Evolutionary conservation across 2,888 invertebrate species (phyloP), one percentile per base, ranked within the genome.

Genomic region (Chymomyza amoena): DNA sequence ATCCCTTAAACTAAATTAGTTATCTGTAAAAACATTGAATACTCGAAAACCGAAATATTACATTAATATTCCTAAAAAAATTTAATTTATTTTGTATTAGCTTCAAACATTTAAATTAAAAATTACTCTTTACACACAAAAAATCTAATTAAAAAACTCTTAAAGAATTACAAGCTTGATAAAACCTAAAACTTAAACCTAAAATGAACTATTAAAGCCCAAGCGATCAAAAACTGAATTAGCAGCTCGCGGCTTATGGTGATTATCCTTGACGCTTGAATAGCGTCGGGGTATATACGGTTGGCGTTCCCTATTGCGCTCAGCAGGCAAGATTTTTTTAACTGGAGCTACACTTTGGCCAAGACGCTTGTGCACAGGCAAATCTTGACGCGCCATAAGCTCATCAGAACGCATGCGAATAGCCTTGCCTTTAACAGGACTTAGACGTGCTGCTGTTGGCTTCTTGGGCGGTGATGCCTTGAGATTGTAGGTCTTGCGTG

Each of bases 351-450:
- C 18, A 4, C 15, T 18, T 7, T 64, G 66, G 4, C 91, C 90
- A 60, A 92, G 73, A 52, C 92, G 88, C 64, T 82, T 91, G 63
- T 91, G 90, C 9, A 92, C 89, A 0, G 92, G 86, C 45, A 89
- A 72, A 1, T 88, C 88, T 54, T 87, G 80, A 0, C 83, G 82
- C 39, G 81, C 69, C 5, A 90, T 60, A 4, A 91, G 13, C 64
- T 90, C 91, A 77, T 92, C 92, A 9, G 91, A 91, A 66, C 90
- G 90, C 89, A 92, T 85, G 28, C 91, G 89, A 61, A 89, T 79
- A 0, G 83, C 65, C 57, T 86, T 89, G 6, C 81, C 82, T 63
- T 90, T 90, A 0, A 85, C 78, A 0, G 90, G 88, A 65, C 87
- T 88, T 0, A 75, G 70, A 39, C 79, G 85, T 15, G 68, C 66